Conservation (phyloP, 2,797 vertebrate species). For the Aselliscus stoliczkanus region DNA sequence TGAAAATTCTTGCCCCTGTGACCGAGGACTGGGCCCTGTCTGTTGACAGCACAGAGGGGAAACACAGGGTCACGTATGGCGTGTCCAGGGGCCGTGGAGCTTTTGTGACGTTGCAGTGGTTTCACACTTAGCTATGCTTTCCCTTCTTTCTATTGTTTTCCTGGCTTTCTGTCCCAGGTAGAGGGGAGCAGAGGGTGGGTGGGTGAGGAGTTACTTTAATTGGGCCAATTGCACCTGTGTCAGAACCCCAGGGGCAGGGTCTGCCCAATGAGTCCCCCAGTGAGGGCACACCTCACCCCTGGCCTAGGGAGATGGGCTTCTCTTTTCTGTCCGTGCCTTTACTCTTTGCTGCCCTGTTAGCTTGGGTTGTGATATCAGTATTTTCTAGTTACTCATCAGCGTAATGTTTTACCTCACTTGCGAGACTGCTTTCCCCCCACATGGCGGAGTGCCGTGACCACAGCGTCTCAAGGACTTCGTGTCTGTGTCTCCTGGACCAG, state of each 20-base stretch:
- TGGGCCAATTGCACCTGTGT: background rate
- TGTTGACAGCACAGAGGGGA: background rate
- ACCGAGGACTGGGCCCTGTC: background rate
- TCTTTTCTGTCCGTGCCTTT: background rate
- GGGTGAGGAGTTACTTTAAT: background rate
- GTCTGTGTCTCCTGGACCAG: background rate
- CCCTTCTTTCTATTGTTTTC: background rate
- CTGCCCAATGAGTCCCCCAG: background rate
- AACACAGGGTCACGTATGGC: background rate
- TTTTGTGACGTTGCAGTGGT: background rate
- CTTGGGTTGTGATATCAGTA: background rate
- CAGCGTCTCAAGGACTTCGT: background rate
- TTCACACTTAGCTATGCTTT: rapidly evolving
- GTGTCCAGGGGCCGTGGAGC: background rate
- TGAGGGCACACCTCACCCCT: background rate
- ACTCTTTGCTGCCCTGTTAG: background rate
- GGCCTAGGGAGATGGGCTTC: background rate
- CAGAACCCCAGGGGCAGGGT: background rate
- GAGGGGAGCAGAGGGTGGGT: background rate
- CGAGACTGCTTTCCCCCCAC: background rate
- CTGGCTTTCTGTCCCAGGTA: background rate
- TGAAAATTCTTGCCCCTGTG: background rate
- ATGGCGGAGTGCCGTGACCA: background rate
- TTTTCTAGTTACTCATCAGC: background rate
- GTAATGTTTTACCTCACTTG: background rate